Base-by-base conservation (phyloP, 2,797 vertebrate species). In the Betta splendens region DNA sequence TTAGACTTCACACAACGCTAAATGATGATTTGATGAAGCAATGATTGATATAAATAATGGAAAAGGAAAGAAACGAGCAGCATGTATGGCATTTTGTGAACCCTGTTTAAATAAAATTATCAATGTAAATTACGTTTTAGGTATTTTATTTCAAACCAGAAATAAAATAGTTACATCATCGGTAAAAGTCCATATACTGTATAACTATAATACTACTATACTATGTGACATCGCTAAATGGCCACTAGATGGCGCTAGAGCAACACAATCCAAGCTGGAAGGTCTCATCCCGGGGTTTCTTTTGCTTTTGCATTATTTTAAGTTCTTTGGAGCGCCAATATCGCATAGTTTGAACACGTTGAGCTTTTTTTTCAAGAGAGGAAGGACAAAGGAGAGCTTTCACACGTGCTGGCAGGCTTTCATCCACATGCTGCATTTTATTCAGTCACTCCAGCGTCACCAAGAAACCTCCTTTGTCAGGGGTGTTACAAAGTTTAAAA, bases 221-320 rank as follows among this genome's bases (percentile, higher is more conserved):
- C n/a, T n/a, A n/a, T 59, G 22, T 83, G 64, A 72, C 36, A 68
- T 77, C 13, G 0, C 1, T 15, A 51, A 5, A 1, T 3, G n/a
- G 40, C 83, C 86, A 82, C 81, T 71, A 89, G 89, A 83, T 87
- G 87, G 71, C 64, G 7, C n/a, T 62, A 79, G 39, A 81, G 56
- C 39, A 55, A 52, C 40, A 79, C 17, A 2, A 3, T 64, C 16
- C 29, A 17, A 63, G 5, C 12, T 3, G 1, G 8, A 0, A 1
- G 4, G 4, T 25, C 2, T 23, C 28, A 1, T 21, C 3, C 13
- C 37, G 20, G n/a, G 11, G 13, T 4, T 17, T 25, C 36, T 18
- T 47, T 7, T 35, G 18, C 4, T 10, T 31, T 3, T 48, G 37
- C 9, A 4, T 8, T 23, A 17, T 2, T 40, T 28, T 16, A 3